These are phyloP conservation scores for Anabacerthia variegaticeps DNA, from an alignment of 2,797 vertebrate genomes.

Conservation along the genomic window DNA sequence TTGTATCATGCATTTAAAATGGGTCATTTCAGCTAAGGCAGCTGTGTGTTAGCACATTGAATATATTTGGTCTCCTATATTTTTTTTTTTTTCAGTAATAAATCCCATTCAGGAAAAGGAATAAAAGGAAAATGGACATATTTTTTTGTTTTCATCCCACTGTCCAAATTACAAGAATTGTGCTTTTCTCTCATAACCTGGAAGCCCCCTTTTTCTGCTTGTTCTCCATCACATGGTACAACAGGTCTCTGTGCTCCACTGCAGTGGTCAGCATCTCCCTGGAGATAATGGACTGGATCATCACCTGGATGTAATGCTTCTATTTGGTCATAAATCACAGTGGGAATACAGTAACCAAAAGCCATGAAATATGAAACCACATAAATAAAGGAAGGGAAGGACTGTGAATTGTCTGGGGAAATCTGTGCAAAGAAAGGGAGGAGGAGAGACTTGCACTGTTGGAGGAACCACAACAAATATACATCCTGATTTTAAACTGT, in stretches of 20 bases:
- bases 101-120: background rate
- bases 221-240: background rate
- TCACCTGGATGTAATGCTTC: constrained; percentile 50
- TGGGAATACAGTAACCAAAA: constrained; percentile 31
- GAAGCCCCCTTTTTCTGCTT: background rate
- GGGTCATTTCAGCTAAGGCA: constrained; percentile 49
- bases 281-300: constrained; percentile 55
- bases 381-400: constrained; percentile 42
- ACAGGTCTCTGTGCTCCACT: background rate
- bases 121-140: background rate
- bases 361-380: constrained; percentile 48
- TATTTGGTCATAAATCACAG: constrained; percentile 47
- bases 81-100: background rate
- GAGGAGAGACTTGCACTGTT: background rate
- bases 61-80: constrained; percentile 3
- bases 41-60: background rate
- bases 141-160: background rate
- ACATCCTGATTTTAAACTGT: constrained; percentile 44
- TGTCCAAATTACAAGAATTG: background rate
- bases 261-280: background rate
- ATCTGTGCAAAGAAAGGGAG: constrained; percentile 49
- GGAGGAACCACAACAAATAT: background rate
- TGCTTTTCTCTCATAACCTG: background rate
- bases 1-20: constrained; percentile 33
- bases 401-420: constrained; percentile 44